Conservation (phyloP, 2,113 vertebrate genomes). For the Eulemur macaco region DNA sequence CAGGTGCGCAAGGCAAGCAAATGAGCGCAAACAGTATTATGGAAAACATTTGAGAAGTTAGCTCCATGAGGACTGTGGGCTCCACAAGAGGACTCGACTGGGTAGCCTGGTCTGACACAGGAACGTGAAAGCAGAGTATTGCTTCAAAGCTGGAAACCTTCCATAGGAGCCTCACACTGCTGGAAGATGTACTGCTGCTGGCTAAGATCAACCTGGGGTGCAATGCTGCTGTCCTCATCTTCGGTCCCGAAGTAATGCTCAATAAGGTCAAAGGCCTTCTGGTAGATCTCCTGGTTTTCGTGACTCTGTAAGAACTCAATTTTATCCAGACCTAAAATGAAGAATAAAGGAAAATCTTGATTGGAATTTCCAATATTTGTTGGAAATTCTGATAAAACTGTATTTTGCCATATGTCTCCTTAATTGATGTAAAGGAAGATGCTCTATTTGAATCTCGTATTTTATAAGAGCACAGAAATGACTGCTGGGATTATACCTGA, state of each 20-base stretch:
- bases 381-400: background rate
- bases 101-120: conserved; percentile 79
- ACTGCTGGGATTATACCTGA: background rate
- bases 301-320: conserved; percentile 98
- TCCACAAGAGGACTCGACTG: conserved; percentile 83
- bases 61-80: conserved; percentile 86
- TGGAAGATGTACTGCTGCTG: conserved; percentile 99
- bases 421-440: conserved; percentile 30
- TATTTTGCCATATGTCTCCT: background rate
- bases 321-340: conserved; percentile 93
- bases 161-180: conserved; percentile 98
- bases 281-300: conserved; percentile 99
- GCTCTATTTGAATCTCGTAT: background rate
- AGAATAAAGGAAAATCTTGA: conserved; percentile 51
- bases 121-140: conserved; percentile 69
- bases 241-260: conserved; percentile 98
- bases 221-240: conserved; percentile 95
- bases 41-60: conserved; percentile 87
- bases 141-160: conserved; percentile 98
- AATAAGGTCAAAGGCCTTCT: conserved; percentile 98
- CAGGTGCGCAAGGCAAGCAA: conserved; percentile 88
- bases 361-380: background rate
- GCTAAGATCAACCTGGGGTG: conserved; percentile 95
- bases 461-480: background rate
- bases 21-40: conserved; percentile 88